A percentile compares a stretch with the other conserved stretches of the same genome.
Conservation (phyloP, 1,140 invertebrate species). For the Antheraea pernyi region DNA sequence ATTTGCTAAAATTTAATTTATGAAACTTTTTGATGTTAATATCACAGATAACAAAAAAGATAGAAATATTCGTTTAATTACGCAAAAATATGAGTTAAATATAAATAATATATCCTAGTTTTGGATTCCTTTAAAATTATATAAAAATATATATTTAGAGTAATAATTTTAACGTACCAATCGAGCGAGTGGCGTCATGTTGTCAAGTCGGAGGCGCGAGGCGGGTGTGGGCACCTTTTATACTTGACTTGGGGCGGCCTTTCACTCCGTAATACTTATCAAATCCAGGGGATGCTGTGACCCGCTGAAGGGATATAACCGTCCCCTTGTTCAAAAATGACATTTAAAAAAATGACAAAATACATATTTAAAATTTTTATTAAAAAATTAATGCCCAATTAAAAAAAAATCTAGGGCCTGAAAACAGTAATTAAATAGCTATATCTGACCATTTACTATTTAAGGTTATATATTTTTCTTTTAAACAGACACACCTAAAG, state of each 20-base stretch:
- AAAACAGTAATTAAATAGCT: too few relatives aligned
- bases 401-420: too few relatives aligned
- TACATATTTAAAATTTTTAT: too few relatives aligned
- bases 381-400: too few relatives aligned
- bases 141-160: constrained; percentile 7
- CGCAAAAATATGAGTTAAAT: background rate
- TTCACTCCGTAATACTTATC: constrained; percentile 51
- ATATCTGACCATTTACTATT: too few relatives aligned
- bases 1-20: too few relatives aligned
- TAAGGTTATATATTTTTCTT: too few relatives aligned
- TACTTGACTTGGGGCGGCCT: constrained; percentile 53
- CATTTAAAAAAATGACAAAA: too few relatives aligned
- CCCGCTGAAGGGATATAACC: background rate
- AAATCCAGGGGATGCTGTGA: constrained; percentile 35
- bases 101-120: constrained; percentile 9
- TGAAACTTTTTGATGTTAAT: too few relatives aligned
- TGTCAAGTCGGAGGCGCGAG: constrained; percentile 64
- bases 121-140: background rate
- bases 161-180: constrained; percentile 59
- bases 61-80: too few relatives aligned
- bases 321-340: too few relatives aligned
- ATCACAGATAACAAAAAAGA: too few relatives aligned
- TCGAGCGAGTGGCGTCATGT: constrained; percentile 64
- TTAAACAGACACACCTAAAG: background rate
- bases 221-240: constrained; percentile 56